A percentile compares a stretch with the other conserved stretches of the same genome.
These are phyloP conservation scores for Hylomyscus alleni DNA, from an alignment of 2,797 vertebrate genomes.

Conservation along the genomic window DNA sequence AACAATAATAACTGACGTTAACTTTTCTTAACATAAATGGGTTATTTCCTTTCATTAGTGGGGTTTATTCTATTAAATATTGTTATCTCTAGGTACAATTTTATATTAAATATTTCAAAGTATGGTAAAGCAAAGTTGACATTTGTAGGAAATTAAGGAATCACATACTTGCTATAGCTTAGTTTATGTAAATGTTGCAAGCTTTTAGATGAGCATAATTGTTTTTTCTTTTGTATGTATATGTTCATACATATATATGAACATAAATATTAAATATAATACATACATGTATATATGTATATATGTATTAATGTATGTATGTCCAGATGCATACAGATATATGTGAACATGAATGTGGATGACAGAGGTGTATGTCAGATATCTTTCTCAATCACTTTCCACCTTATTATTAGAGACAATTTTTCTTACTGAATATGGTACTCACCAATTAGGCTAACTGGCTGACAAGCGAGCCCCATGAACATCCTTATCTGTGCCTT, in stretches of 20 bases:
- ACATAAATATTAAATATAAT: no score
- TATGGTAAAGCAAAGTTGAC: background rate
- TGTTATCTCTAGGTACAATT: background rate
- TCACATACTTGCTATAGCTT: background rate
- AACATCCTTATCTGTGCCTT: background rate
- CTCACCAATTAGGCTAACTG: background rate
- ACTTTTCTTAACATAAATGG: slow-evolving; percentile 54
- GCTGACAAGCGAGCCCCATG: background rate
- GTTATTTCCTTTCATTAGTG: slow-evolving; percentile 15
- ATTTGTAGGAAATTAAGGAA: background rate
- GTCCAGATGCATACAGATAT: background rate
- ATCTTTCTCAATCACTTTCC: background rate
- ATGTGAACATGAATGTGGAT: background rate
- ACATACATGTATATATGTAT: background rate
- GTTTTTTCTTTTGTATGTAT: background rate
- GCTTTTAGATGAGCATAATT: background rate
- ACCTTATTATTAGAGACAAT: background rate
- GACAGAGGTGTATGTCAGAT: background rate
- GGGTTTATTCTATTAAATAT: slow-evolving; percentile 9
- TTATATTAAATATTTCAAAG: slow-evolving; percentile 49
- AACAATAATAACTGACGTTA: slow-evolving; percentile 46
- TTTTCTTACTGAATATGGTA: background rate
- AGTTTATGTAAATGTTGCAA: slow-evolving; percentile 26
- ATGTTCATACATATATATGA: background rate
- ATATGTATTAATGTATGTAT: background rate